Conservation (phyloP, 2,888 invertebrate genomes). For the Actias luna region DNA sequence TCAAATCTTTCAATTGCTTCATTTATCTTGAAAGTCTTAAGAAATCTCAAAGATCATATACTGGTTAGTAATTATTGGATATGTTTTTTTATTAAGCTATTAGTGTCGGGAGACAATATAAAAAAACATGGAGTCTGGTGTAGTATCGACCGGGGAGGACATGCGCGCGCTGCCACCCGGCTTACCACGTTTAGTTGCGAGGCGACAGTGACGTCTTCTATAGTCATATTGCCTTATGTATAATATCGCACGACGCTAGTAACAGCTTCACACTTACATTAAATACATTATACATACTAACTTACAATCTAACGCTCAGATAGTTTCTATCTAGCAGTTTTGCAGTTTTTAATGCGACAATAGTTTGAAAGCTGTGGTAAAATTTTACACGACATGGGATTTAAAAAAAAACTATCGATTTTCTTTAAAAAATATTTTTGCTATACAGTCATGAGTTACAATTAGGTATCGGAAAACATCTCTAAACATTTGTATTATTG, state of each 20-base stretch:
- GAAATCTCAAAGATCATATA: too few relatives aligned
- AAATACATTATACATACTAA: background rate
- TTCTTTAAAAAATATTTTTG: background rate
- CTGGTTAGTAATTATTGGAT: slow-evolving; percentile 60
- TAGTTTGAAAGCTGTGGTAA: background rate
- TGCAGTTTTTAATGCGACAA: background rate
- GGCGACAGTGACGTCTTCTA: slow-evolving; percentile 35
- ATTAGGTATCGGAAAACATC: background rate
- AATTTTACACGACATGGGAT: background rate
- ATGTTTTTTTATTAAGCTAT: slow-evolving; percentile 67
- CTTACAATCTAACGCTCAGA: background rate
- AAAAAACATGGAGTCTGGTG: slow-evolving; percentile 78
- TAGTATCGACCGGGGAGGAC: slow-evolving; percentile 70
- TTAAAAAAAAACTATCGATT: background rate
- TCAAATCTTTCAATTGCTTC: too few relatives aligned
- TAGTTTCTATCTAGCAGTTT: background rate
- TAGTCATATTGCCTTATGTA: slow-evolving; percentile 21
- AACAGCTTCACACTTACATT: background rate
- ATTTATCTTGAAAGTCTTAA: too few relatives aligned
- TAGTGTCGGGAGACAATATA: slow-evolving; percentile 74
- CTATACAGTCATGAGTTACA: background rate
- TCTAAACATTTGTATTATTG: background rate
- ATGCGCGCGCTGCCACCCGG: slow-evolving; percentile 67
- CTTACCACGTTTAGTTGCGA: slow-evolving; percentile 31
- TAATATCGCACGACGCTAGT: slow-evolving; percentile 6